Evolutionary conservation across 2,797 vertebrate species (phyloP).

Genomic region (Gobionotothen gibberifrons): DNA sequence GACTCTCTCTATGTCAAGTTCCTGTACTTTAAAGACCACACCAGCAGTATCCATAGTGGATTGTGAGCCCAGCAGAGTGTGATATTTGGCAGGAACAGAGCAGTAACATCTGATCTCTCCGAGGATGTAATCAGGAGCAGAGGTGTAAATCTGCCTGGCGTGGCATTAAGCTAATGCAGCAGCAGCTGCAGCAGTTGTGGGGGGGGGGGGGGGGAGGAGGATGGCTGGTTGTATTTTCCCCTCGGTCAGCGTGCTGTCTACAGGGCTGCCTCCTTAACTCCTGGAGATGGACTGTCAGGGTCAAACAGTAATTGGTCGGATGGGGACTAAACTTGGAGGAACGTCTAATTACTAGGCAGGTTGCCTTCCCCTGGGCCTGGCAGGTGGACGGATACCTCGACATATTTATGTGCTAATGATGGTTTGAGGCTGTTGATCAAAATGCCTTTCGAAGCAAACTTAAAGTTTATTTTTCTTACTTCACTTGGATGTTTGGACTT

Average conservation of each 20-base stretch:
- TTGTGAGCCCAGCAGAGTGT: conserved; percentile 6
- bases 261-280: conserved; percentile 37
- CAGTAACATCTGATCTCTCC: conserved; percentile 47
- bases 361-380: background rate
- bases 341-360: conserved; percentile 48
- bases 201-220: conserved; percentile 14
- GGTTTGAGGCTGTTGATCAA: conserved; percentile 2
- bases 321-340: conserved; percentile 40
- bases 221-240: conserved; percentile 50
- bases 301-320: conserved; percentile 61
- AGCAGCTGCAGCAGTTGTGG: conserved; percentile 16
- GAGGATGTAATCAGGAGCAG: conserved; percentile 56
- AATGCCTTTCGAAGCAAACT: conserved; percentile 5
- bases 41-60: conserved; percentile 9
- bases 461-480: background rate
- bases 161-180: too few relatives aligned
- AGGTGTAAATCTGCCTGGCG: conserved; percentile 62
- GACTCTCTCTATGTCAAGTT: conserved; percentile 2
- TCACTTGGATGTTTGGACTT: background rate
- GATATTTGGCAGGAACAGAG: conserved; percentile 30
- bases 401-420: conserved; percentile 11
- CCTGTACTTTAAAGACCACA: conserved; percentile 5
- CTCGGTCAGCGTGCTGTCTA: conserved; percentile 24
- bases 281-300: conserved; percentile 46
- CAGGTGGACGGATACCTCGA: conserved; percentile 11